Evolutionary conservation across 2,797 vertebrate species (phyloP), one percentile per base, ranked within the genome.

Genomic region (Premnoplex brunnescens): DNA sequence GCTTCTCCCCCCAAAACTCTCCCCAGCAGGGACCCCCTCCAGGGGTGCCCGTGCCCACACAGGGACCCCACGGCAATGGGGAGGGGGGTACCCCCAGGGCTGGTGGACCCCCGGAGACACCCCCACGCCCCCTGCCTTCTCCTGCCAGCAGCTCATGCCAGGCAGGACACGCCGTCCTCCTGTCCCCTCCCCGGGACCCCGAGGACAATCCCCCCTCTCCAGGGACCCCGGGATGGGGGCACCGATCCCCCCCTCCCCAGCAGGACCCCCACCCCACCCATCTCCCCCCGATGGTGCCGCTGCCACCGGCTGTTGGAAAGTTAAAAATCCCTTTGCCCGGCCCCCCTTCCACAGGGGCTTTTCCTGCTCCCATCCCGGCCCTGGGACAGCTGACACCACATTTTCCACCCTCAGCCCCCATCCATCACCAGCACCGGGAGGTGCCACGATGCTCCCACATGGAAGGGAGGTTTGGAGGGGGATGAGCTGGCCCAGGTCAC

Each of bases 31-130:
- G 51, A 54, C 36, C 46, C 46, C 41, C 37, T 56, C 14, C n/a
- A 2, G 36, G 43, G 32, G 9, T 34, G 54, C 7, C 60, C 58
- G 1, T 6, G 3, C 26, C 52, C 22, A 15, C 43, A 14, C 41
- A 14, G 67, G 30, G 18, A 58, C 52, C 51, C 69, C 8, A 1
- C 2, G 1, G 36, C 32, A 27, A 8, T 3, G 7, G 14, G 54
- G 32, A 36, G 43, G 36, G 22, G n/a, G 16, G 6, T 39, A 10
- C 1, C 1, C 30, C 43, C 2, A 0, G 17, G 39, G 36, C 34
- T 24, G 32, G 3, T 4, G 24, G 41, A 41, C 21, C 51, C 66
- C 7, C 12, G 1, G 28, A 37, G 56, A 32, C 34, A 41, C 66
- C 49, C 73, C 49, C 49, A 23, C 37, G 14, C 13, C 1, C 21